These are phyloP conservation scores for Arctia plantaginis DNA, from an alignment of 2,888 invertebrate species.

Conservation along the genomic window DNA sequence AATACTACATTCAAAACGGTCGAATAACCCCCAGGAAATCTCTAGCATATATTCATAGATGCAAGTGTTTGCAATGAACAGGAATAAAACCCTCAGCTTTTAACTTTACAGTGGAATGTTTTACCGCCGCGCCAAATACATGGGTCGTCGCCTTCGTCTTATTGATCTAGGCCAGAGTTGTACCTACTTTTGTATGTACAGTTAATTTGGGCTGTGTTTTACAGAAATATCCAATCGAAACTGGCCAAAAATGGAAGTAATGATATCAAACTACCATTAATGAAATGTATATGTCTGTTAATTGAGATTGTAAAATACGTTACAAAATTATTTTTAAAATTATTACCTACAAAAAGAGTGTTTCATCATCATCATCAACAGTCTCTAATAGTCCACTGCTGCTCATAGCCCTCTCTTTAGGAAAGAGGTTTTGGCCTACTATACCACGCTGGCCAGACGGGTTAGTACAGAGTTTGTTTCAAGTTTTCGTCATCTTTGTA, in stretches of 20 bases:
- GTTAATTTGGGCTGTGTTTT: neutral
- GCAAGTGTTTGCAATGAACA: neutral
- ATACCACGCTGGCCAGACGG: no score
- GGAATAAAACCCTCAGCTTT: neutral
- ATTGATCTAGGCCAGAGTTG: neutral
- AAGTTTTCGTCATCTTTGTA: no score
- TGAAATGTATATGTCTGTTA: neutral
- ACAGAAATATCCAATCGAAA: neutral
- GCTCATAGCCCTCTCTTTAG: no score
- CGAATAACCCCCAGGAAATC: no score
- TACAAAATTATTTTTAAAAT: no score
- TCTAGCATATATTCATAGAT: neutral
- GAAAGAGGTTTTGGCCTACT: no score
- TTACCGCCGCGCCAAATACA: neutral
- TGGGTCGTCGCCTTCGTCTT: neutral
- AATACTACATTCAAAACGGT: neutral
- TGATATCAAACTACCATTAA: neutral
- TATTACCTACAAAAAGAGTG: no score
- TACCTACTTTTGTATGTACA: neutral
- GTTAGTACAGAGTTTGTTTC: no score
- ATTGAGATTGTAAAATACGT: no score
- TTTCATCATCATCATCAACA: no score
- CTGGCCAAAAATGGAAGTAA: neutral
- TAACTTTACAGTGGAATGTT: neutral
- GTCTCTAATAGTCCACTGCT: no score